Evolutionary conservation across 1,140 invertebrate genomes (phyloP), one percentile per base, ranked within the genome.

Genomic region (Orchesella cincta): DNA sequence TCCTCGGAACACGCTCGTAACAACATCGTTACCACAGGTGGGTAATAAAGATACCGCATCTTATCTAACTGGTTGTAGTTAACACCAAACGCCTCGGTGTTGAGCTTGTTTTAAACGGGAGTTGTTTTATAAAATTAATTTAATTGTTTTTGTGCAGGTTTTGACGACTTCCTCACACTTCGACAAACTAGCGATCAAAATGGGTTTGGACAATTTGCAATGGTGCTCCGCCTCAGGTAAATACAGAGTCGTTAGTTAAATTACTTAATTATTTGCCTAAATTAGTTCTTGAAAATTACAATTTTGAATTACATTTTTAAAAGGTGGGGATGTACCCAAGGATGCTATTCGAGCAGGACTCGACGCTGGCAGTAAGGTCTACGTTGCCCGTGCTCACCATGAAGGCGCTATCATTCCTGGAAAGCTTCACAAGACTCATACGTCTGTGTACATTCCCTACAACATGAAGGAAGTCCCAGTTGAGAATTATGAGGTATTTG

Each of bases 361-460:
- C 20, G 80, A 81, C 73, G 14, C 1, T 0, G 78, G 74, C 34
- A 64, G 76, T 16, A 78, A 77, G 36, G n/a, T 79, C 20, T 79
- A 73, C 35, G 78, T 79, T n/a, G 72, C 72, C n/a, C 46, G 78
- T 0, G 78, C 78, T n/a, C 33, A 79, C 31, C 74, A 76, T 64
- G 74, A 76, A 31, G 75, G 73, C 8, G 39, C 23, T n/a, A 34
- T 54, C 1, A 71, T 76, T 26, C 75, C 75, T 20, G 75, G 75
- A 71, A 76, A 76, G 67, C 39, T 76, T 0, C 75, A 76, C 29
- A 51, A 34, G 23, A 46, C 34, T 1, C 75, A 76, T 33, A 52
- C 64, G 26, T 36, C 18, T 12, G 70, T 73, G 12, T 76, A 76
- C 67, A 76, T 76, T 54, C 75, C 73, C 20, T 74, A 64, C 57